Percentiles rank a stretch among this genome's conserved stretches.
These are phyloP conservation scores for Physocephala rufipes DNA, from an alignment of 2,888 invertebrate genomes.

Conservation along the genomic window DNA sequence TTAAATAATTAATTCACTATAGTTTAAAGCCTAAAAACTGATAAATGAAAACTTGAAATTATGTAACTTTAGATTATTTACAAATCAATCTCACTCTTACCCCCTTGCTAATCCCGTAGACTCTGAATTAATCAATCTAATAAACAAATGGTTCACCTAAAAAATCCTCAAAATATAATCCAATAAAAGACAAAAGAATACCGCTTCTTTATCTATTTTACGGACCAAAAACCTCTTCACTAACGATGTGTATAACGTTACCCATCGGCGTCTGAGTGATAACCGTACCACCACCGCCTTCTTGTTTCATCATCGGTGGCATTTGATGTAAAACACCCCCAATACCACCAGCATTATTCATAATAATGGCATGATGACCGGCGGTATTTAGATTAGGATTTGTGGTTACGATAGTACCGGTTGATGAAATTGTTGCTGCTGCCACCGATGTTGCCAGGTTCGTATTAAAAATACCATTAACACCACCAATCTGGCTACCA, in stretches of 20 bases:
- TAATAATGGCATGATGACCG: conserved; percentile 47
- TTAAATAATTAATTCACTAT: no score
- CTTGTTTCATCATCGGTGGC: conserved; percentile 45
- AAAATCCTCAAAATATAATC: no score
- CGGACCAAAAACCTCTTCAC: conserved; percentile 54
- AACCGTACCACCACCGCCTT: conserved; percentile 50
- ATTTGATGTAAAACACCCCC: conserved; percentile 35
- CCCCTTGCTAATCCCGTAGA: no score
- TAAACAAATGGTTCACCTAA: no score
- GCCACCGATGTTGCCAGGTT: neutral
- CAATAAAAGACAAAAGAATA: no score
- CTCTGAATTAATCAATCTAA: no score
- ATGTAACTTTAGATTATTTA: no score
- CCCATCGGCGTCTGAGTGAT: conserved; percentile 34
- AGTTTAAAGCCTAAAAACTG: no score
- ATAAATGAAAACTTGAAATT: no score
- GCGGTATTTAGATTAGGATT: conserved; percentile 23
- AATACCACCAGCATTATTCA: conserved; percentile 37
- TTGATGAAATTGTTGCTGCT: conserved; percentile 42
- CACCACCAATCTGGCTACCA: conserved; percentile 18
- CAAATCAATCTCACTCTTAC: no score
- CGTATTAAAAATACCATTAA: neutral
- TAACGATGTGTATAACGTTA: conserved; percentile 61
- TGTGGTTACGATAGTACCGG: conserved; percentile 45
- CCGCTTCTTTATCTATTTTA: neutral